Percentiles rank a stretch among this genome's conserved stretches.
These are phyloP conservation scores for Nipponacmea schrenckii DNA, from an alignment of 2,888 invertebrate genomes.

Conservation along the genomic window DNA sequence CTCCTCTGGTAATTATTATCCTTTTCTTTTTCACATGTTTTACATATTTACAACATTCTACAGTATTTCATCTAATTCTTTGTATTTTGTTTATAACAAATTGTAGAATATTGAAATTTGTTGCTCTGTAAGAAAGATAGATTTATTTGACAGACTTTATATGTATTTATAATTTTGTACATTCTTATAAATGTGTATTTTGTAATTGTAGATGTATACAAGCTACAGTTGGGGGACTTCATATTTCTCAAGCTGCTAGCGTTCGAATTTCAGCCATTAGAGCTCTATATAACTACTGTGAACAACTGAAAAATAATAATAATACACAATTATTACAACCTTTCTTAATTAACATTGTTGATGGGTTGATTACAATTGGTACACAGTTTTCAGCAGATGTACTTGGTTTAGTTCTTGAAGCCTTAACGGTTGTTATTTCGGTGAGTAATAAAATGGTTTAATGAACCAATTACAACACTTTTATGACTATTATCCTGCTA, in stretches of 20 bases:
- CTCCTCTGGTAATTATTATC: background rate
- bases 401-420: slow-evolving; percentile 71
- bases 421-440: slow-evolving; percentile 71
- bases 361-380: slow-evolving; percentile 72
- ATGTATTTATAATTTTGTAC: too few species aligned
- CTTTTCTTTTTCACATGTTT: background rate
- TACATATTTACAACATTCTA: background rate
- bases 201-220: slow-evolving; percentile 69
- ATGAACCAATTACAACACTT: background rate
- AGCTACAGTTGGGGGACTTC: slow-evolving; percentile 72
- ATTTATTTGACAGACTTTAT: too few species aligned
- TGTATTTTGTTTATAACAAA: background rate
- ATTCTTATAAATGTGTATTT: background rate
- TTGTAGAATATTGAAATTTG: background rate
- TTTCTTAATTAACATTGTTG: slow-evolving; percentile 71
- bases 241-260: slow-evolving; percentile 71
- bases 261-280: slow-evolving; percentile 73
- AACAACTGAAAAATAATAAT: slow-evolving; percentile 70
- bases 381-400: slow-evolving; percentile 72
- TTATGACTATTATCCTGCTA: background rate
- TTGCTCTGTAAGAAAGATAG: too few species aligned
- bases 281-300: slow-evolving; percentile 71
- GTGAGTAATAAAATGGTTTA: slow-evolving; percentile 59
- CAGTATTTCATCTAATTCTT: background rate
- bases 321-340: slow-evolving; percentile 68